Percentiles rank a stretch among this genome's conserved stretches.
Conservation (phyloP, 37 sponge, comb jelly and placozoan species). For the Lycopodina hypogea region DNA sequence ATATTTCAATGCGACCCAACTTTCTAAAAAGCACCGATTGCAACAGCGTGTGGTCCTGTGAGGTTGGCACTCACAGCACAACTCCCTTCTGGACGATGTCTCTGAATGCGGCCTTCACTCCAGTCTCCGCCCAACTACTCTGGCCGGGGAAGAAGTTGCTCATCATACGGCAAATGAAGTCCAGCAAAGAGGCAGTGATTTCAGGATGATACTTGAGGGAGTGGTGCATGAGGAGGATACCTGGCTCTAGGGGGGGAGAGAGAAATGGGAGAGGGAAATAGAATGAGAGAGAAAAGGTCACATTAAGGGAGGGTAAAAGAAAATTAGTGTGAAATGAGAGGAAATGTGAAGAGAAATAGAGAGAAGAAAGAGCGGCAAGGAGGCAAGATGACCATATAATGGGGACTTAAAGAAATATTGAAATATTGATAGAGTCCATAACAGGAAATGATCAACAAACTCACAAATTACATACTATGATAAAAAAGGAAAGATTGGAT, state of each 20-base stretch:
- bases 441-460: no score
- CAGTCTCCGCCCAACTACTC: slow-evolving; percentile 5
- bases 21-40: no score
- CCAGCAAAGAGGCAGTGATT: slow-evolving; percentile 86
- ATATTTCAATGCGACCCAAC: no score
- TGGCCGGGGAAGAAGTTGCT: slow-evolving; percentile 39
- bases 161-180: slow-evolving; percentile 84
- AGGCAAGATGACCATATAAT: no score
- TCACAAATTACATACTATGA: no score
- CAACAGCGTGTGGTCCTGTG: no score
- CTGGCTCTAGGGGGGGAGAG: slow-evolving; percentile 77
- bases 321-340: background rate
- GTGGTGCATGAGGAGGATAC: slow-evolving; percentile 91
- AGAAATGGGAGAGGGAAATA: background rate
- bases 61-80: slow-evolving; percentile 44
- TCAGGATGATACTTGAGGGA: slow-evolving; percentile 80
- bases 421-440: no score
- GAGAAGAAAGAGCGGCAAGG: no score
- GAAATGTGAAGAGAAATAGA: background rate
- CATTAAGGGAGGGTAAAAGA: background rate
- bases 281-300: background rate
- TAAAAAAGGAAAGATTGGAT: no score
- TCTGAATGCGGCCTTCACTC: slow-evolving; percentile 53
- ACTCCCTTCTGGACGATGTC: slow-evolving; percentile 74
- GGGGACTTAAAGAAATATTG: no score